Conservation (phyloP, 2,113 vertebrate species). For the Stigmatopora argus region DNA sequence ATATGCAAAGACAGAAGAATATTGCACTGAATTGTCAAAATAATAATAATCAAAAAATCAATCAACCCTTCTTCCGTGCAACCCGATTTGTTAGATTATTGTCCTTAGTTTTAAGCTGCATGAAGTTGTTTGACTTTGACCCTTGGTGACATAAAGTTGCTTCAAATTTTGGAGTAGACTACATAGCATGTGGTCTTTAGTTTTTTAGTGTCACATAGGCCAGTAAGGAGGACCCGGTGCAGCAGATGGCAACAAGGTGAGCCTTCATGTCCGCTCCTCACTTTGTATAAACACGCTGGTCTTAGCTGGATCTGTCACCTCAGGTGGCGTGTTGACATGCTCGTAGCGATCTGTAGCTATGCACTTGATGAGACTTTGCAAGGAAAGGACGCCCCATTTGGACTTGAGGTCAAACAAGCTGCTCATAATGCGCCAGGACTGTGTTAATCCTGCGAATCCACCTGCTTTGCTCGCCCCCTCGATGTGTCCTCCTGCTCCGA, state of each 20-base stretch:
- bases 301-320: constrained; percentile 11
- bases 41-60: too few species aligned
- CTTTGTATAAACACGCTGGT: constrained; percentile 39
- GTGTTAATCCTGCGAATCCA: constrained; percentile 57
- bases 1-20: too few species aligned
- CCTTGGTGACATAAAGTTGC: too few species aligned
- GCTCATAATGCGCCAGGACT: constrained; percentile 50
- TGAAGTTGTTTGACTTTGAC: too few species aligned
- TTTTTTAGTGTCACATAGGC: constrained; percentile 26
- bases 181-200: constrained; percentile 5
- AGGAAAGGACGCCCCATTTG: constrained; percentile 23
- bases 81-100: too few species aligned
- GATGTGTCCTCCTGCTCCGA: constrained; percentile 37
- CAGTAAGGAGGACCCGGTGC: constrained; percentile 45
- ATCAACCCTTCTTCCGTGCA: too few species aligned
- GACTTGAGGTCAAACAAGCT: constrained; percentile 34
- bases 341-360: constrained; percentile 15
- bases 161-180: too few species aligned
- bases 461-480: constrained; percentile 39
- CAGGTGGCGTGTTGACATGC: constrained; percentile 38
- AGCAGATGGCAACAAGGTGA: constrained; percentile 60
- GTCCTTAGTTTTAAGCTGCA: too few species aligned
- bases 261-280: constrained; percentile 40
- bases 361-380: background rate
- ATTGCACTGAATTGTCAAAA: too few species aligned